phyloP scores from a whole-genome alignment of 2,797 vertebrate species.

The Macroramphosus scolopax region DNA sequence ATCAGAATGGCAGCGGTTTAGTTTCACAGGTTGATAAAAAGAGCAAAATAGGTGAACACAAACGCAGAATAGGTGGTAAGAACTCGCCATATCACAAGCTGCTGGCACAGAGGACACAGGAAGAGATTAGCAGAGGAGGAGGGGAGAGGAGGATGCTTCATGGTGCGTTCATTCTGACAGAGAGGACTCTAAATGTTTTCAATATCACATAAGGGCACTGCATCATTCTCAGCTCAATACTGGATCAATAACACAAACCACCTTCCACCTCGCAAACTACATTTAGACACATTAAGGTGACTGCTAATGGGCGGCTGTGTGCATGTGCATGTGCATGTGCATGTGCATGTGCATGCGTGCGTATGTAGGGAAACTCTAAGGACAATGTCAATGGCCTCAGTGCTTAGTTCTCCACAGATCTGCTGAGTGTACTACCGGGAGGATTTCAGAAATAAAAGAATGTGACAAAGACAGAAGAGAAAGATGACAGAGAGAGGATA shows the following conservation, averaged over 20 bases:
- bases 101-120: conserved; percentile 20
- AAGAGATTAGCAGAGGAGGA: conserved; percentile 38
- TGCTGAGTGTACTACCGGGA: conserved; percentile 49
- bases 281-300: conserved; percentile 79
- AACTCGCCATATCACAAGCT: conserved; percentile 24
- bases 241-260: conserved; percentile 75
- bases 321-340: not conserved
- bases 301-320: conserved; percentile 72
- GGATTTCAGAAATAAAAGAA: conserved; percentile 51
- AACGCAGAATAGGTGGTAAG: not conserved
- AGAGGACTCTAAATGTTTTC: conserved; percentile 71
- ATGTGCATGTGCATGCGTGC: not conserved
- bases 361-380: conserved; percentile 18
- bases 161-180: conserved; percentile 34
- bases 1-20: no score
- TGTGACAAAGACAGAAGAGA: conserved; percentile 45
- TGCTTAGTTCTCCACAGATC: conserved; percentile 48
- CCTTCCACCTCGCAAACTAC: conserved; percentile 69
- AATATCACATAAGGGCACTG: conserved; percentile 78
- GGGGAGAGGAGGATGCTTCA: conserved; percentile 39
- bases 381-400: conserved; percentile 55
- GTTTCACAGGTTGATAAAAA: no score
- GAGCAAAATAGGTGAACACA: no score
- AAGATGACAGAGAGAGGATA: conserved; percentile 41
- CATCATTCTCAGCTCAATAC: conserved; percentile 74